These are phyloP conservation scores for Dermochelys coriacea DNA, from an alignment of 2,797 vertebrate species.

Conservation along the genomic window DNA sequence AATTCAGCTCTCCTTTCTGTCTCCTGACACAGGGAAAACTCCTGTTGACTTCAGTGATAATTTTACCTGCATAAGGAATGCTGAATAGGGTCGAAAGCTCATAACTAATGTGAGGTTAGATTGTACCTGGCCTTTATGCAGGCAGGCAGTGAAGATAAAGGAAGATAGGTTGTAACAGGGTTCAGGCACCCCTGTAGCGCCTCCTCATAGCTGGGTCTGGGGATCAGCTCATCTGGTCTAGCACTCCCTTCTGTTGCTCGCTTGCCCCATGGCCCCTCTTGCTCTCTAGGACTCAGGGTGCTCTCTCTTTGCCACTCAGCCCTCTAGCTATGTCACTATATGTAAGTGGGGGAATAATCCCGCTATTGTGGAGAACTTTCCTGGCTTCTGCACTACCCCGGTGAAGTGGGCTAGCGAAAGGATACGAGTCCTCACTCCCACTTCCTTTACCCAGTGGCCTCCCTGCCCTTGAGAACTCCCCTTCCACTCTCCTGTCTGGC, in stretches of 20 bases:
- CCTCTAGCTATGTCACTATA: neutral
- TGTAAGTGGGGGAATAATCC: too few species aligned
- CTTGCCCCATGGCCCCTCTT: neutral
- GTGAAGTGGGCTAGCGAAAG: too few species aligned
- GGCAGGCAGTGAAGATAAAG: neutral
- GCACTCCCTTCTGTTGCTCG: neutral
- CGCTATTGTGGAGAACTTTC: too few species aligned
- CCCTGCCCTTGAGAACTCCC: too few species aligned
- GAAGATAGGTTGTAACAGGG: neutral
- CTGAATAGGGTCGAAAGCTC: neutral
- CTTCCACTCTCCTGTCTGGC: too few species aligned
- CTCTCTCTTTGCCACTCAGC: neutral
- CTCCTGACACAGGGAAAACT: neutral
- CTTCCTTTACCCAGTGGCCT: too few species aligned
- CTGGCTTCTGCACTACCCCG: too few species aligned
- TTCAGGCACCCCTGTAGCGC: neutral
- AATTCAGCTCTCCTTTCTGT: neutral
- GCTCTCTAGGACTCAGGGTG: neutral
- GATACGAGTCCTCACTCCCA: too few species aligned
- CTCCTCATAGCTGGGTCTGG: neutral
- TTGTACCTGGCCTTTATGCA: neutral
- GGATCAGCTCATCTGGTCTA: neutral
- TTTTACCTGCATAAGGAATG: neutral
- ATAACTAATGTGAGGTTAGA: neutral
- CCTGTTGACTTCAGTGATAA: neutral